Base-by-base conservation (phyloP, 2,113 vertebrate genomes). In the Mastomys coucha region DNA sequence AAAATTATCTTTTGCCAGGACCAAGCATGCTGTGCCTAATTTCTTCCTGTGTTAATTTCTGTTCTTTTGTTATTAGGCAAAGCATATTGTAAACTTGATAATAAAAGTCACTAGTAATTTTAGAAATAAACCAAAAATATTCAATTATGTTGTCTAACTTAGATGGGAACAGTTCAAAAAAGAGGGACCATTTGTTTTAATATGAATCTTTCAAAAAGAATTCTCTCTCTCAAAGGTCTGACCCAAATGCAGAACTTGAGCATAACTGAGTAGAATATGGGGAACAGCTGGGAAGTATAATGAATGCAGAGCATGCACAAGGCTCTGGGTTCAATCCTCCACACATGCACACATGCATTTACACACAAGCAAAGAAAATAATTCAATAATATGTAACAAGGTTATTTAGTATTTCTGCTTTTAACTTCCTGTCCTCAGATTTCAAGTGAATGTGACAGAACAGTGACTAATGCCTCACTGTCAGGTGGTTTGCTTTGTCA, bases 341-440 rank as follows among this genome's bases (percentile, higher is more conserved):
- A 20, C 12, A 51, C 63, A 87, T 7, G 8, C 17, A 31, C n/a
- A 60, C 10, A 58, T 19, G 26, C 69, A 75, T 45, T 20, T 86
- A 42, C 9, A 82, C 9, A 53, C 8, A 60, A 75, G 56, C 28
- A 58, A 58, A 73, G 26, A 17, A 70, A 82, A 72, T 81, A 31
- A 67, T 11, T 39, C 49, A 69, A 75, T 28, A 94, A 80, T 5
- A 89, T 81, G 22, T 80, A 94, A 86, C 56, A 87, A 58, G 92
- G 16, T 75, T 75, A 89, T 76, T 95, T 56, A 92, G 17, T 39
- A 88, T 92, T 91, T 63, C 42, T 72, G 8, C 10, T 84, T 93
- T 96, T 94, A 93, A 45, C 60, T 14, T n/a, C 13, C 77, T 28
- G 69, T 91, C 88, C 36, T 96, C 56, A 96, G 56, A 94, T 94